These are phyloP conservation scores for Oplegnathus fasciatus DNA, from an alignment of 2,113 vertebrate genomes.

Conservation along the genomic window DNA sequence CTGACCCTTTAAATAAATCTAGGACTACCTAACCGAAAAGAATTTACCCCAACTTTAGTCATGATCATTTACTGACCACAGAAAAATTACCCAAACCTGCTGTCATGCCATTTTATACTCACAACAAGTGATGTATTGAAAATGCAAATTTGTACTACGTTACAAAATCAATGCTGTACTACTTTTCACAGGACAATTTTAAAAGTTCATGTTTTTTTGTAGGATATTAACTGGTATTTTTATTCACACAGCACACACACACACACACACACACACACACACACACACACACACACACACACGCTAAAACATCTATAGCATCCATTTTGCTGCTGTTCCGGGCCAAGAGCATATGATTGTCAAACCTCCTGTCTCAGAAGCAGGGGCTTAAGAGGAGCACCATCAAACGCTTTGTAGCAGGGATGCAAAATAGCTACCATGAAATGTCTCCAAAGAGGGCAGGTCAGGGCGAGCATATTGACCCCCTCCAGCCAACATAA, in stretches of 20 bases:
- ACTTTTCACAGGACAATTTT: not conserved
- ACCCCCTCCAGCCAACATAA: not conserved
- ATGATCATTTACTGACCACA: not conserved
- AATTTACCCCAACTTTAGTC: not conserved
- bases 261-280: too few species aligned
- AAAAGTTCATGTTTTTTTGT: not conserved
- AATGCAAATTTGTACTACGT: not conserved
- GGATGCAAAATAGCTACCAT: conserved; percentile 8
- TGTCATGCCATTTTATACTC: not conserved
- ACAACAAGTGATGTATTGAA: not conserved
- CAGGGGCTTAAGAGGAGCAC: not conserved
- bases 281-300: conserved; percentile 13
- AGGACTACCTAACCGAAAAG: not conserved
- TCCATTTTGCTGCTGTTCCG: conserved; percentile 24
- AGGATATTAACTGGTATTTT: not conserved
- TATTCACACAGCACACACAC: too few species aligned
- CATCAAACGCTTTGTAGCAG: not conserved
- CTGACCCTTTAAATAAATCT: not conserved
- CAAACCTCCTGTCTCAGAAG: conserved; percentile 1
- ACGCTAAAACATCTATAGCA: not conserved
- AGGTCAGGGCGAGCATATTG: not conserved
- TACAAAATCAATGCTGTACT: not conserved
- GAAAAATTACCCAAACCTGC: not conserved
- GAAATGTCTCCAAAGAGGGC: not conserved
- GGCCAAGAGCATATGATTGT: not conserved